phyloP scores from a whole-genome alignment of 64 coral and sea anemone genomes.

The Porites australiensis region DNA sequence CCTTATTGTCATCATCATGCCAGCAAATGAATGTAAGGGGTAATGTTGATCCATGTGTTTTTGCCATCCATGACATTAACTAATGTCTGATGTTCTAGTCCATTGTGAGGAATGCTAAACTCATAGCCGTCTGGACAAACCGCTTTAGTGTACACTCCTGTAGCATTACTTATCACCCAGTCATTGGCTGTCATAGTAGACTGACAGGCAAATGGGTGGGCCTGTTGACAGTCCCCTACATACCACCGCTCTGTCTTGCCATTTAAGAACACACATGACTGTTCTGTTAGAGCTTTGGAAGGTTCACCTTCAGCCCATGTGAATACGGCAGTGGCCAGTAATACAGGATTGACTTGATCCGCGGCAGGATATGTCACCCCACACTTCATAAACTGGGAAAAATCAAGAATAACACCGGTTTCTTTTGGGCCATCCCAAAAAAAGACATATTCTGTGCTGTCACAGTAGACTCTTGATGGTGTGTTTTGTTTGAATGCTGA shows the following conservation, averaged over 20 bases:
- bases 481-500: conserved; percentile 40
- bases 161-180: conserved; percentile 36
- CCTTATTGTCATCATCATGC: background rate
- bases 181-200: background rate
- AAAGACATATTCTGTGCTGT: conserved; percentile 86
- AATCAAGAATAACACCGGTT: conserved; percentile 81
- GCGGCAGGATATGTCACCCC: conserved; percentile 83
- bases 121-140: conserved; percentile 74
- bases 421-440: conserved; percentile 89
- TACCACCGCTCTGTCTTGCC: conserved; percentile 78
- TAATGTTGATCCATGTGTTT: conserved; percentile 86
- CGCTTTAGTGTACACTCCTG: conserved; percentile 52
- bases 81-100: conserved; percentile 63
- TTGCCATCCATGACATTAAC: conserved; percentile 24
- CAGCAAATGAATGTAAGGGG: conserved; percentile 61
- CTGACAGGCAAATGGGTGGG: conserved; percentile 75
- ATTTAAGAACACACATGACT: conserved; percentile 65
- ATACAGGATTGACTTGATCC: conserved; percentile 84
- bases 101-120: conserved; percentile 85
- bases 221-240: conserved; percentile 55
- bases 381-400: conserved; percentile 77
- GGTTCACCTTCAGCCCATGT: conserved; percentile 88
- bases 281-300: conserved; percentile 18
- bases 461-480: conserved; percentile 74
- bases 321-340: conserved; percentile 82